These are phyloP conservation scores for Pseudocheirus occidentalis DNA, from an alignment of 2,797 vertebrate genomes.

Conservation along the genomic window DNA sequence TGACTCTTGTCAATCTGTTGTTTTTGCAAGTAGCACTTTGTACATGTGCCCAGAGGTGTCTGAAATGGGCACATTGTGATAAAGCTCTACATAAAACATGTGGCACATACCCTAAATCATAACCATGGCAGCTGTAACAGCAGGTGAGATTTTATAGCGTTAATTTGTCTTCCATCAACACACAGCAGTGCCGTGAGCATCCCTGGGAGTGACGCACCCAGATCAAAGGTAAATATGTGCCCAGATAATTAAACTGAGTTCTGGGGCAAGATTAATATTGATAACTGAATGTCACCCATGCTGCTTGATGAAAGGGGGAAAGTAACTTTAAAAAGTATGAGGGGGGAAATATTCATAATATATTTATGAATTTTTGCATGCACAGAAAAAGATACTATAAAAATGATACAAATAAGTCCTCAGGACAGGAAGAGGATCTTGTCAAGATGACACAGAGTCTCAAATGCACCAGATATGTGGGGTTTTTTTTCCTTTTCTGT, in stretches of 20 bases:
- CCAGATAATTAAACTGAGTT: constrained; percentile 59
- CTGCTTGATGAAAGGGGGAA: constrained; percentile 37
- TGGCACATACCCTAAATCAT: constrained; percentile 71
- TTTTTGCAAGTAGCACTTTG: constrained; percentile 62
- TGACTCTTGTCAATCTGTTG: constrained; percentile 66
- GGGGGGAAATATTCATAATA: constrained; percentile 25
- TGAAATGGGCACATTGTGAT: constrained; percentile 51
- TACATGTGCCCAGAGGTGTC: constrained; percentile 64
- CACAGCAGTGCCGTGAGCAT: constrained; percentile 47
- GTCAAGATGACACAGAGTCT: constrained; percentile 6
- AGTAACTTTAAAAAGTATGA: constrained; percentile 45
- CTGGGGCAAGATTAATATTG: constrained; percentile 34
- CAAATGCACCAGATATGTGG: background rate
- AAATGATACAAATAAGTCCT: background rate
- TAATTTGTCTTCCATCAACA: constrained; percentile 72
- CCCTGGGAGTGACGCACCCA: constrained; percentile 52
- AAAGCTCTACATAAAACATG: constrained; percentile 73
- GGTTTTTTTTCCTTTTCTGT: background rate
- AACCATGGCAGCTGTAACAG: constrained; percentile 67
- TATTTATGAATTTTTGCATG: constrained; percentile 18
- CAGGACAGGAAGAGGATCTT: constrained; percentile 9
- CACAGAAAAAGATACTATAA: constrained; percentile 20
- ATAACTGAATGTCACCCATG: constrained; percentile 34
- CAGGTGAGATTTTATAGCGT: constrained; percentile 71
- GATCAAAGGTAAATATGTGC: constrained; percentile 67